Percentiles rank a stretch among this genome's conserved stretches.
These are phyloP conservation scores for Dromaius novaehollandiae DNA, from an alignment of 2,113 vertebrate genomes.

Conservation along the genomic window DNA sequence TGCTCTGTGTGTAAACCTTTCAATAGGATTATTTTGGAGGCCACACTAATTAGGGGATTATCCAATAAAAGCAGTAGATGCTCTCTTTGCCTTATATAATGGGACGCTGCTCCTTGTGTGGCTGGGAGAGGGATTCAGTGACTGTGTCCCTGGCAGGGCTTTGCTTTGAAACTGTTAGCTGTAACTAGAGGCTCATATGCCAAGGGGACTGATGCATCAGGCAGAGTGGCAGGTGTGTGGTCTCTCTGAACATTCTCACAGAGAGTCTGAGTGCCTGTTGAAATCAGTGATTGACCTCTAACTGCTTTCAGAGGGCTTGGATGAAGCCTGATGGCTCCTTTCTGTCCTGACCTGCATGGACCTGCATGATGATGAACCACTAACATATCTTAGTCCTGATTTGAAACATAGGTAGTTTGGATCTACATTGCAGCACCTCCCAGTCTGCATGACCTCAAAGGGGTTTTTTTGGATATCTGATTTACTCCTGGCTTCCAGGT, in stretches of 20 bases:
- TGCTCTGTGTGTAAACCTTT: background rate
- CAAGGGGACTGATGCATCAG: background rate
- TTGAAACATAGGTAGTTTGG: background rate
- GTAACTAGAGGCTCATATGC: background rate
- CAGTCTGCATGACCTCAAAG: background rate
- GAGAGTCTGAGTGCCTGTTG: background rate
- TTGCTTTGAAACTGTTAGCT: background rate
- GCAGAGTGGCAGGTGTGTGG: too few species aligned
- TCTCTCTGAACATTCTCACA: background rate
- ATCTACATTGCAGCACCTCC: background rate
- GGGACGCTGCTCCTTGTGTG: background rate
- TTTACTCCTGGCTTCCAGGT: background rate
- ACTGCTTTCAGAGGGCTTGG: background rate
- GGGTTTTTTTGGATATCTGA: background rate
- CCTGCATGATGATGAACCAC: background rate
- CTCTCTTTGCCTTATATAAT: background rate
- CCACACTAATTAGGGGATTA: slow-evolving; percentile 23
- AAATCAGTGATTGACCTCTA: background rate
- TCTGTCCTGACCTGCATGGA: background rate
- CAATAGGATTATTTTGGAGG: slow-evolving; percentile 33
- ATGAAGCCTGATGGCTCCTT: background rate
- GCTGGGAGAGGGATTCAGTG: background rate
- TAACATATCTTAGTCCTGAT: background rate
- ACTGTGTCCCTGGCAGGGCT: background rate
- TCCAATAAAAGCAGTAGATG: background rate